Conservation (phyloP, 2,113 vertebrate species). For the Spilogale gracilis region DNA sequence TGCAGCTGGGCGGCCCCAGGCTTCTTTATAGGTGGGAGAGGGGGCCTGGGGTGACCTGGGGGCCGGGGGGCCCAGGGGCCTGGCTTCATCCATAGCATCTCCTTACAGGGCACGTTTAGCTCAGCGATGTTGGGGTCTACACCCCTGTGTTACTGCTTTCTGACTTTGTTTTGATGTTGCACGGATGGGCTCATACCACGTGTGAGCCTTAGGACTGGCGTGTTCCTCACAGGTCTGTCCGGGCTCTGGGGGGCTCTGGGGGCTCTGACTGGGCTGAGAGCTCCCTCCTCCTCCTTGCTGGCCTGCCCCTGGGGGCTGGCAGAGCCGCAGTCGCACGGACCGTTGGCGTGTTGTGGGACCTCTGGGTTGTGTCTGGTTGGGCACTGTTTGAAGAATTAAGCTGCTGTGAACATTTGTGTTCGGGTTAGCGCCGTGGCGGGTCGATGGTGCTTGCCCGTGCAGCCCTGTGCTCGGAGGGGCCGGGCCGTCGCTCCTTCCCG, state of each 20-base stretch:
- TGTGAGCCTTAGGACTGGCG: neutral
- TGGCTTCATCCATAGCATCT: neutral
- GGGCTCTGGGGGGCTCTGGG: neutral
- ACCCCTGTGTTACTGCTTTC: neutral
- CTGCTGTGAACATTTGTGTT: neutral
- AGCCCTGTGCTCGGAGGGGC: neutral
- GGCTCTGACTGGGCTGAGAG: neutral
- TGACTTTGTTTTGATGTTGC: no score
- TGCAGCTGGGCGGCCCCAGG: neutral
- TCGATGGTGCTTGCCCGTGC: neutral
- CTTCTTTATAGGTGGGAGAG: neutral
- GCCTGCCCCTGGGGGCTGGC: neutral
- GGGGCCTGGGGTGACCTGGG: neutral
- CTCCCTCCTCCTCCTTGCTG: neutral
- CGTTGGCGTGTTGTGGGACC: neutral
- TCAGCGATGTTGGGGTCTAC: neutral
- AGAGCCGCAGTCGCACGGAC: neutral
- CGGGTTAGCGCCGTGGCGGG: no score
- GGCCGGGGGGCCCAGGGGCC: neutral
- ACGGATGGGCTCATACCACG: neutral
- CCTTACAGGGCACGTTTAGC: neutral
- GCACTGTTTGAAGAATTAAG: neutral
- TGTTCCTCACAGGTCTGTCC: neutral
- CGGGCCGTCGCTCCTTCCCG: accelerated
- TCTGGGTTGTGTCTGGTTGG: neutral